phyloP scores from a whole-genome alignment of 2,797 vertebrate genomes.

The Epinephelus coioides region DNA sequence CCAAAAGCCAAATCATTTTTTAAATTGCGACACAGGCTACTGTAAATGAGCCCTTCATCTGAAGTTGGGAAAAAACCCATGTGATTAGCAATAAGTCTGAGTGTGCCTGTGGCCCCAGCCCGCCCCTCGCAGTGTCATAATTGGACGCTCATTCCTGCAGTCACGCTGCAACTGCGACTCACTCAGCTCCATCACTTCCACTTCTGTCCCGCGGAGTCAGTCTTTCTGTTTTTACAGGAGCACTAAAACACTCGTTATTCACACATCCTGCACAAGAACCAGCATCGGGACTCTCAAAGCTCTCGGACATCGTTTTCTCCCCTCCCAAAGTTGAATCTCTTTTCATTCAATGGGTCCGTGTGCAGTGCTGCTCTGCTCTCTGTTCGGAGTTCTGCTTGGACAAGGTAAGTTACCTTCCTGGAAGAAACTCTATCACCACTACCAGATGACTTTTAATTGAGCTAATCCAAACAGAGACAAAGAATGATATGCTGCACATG shows the following conservation, averaged over 20 bases:
- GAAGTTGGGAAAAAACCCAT: not conserved
- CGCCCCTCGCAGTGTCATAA: constrained; percentile 80
- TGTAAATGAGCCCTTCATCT: not conserved
- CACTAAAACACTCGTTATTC: constrained; percentile 17
- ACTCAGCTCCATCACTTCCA: constrained; percentile 70
- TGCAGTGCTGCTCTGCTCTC: constrained; percentile 73
- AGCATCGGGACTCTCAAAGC: constrained; percentile 1
- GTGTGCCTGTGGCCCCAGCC: constrained; percentile 66
- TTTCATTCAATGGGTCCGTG: constrained; percentile 75
- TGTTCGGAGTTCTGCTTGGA: constrained; percentile 75
- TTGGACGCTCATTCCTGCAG: constrained; percentile 74
- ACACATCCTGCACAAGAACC: constrained; percentile 13
- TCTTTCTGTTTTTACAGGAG: constrained; percentile 19
- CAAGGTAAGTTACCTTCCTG: constrained; percentile 81
- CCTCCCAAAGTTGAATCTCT: not conserved
- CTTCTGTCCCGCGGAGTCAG: constrained; percentile 38
- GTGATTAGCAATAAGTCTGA: constrained; percentile 44
- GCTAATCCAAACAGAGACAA: no score
- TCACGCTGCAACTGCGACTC: constrained; percentile 69
- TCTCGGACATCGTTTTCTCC: not conserved
- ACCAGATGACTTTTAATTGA: not conserved
- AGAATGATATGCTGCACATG: no score
- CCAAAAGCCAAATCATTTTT: not conserved
- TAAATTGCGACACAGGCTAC: not conserved
- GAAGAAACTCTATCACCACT: not conserved